Conservation (phyloP, 2,888 invertebrate species). For the Drosophila heteroneura region DNA sequence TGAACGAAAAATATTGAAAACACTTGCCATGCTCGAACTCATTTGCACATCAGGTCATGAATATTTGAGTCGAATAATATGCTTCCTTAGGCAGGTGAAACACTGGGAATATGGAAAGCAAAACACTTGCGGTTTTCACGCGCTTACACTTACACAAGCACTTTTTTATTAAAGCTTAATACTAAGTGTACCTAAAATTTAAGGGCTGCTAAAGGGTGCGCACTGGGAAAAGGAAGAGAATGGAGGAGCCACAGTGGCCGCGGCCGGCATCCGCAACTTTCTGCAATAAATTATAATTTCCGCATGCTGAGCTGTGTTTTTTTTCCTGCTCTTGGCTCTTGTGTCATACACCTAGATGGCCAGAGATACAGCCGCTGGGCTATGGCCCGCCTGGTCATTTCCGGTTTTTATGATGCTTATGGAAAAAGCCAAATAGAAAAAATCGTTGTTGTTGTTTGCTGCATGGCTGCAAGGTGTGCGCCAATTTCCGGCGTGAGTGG, state of each 20-base stretch:
- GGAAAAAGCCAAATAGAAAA: constrained; percentile 21
- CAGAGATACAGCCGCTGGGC: constrained; percentile 25
- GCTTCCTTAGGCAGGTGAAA: constrained; percentile 15
- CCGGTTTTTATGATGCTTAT: constrained; percentile 59
- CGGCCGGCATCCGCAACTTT: constrained; percentile 68
- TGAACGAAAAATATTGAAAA: constrained; percentile 16
- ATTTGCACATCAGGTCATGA: constrained; percentile 33
- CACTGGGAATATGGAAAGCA: constrained; percentile 22
- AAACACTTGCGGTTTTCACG: constrained; percentile 29
- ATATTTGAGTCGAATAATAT: constrained; percentile 34
- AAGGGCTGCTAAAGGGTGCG: constrained; percentile 11
- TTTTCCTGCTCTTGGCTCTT: background rate
- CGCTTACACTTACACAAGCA: constrained; percentile 7
- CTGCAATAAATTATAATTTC: constrained; percentile 79
- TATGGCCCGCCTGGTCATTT: constrained; percentile 57
- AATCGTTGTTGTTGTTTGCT: constrained; percentile 35
- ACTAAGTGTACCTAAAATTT: constrained; percentile 35
- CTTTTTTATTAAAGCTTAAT: constrained; percentile 43
- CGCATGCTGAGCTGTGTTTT: constrained; percentile 52
- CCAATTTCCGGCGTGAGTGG: constrained; percentile 76
- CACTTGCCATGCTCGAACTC: constrained; percentile 23
- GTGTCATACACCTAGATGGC: constrained; percentile 16
- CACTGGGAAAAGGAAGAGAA: background rate
- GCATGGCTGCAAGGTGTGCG: constrained; percentile 80
- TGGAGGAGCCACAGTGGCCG: constrained; percentile 39